Evolutionary conservation across 2,113 vertebrate genomes (phyloP).

Genomic region (Dicaeum eximium): DNA sequence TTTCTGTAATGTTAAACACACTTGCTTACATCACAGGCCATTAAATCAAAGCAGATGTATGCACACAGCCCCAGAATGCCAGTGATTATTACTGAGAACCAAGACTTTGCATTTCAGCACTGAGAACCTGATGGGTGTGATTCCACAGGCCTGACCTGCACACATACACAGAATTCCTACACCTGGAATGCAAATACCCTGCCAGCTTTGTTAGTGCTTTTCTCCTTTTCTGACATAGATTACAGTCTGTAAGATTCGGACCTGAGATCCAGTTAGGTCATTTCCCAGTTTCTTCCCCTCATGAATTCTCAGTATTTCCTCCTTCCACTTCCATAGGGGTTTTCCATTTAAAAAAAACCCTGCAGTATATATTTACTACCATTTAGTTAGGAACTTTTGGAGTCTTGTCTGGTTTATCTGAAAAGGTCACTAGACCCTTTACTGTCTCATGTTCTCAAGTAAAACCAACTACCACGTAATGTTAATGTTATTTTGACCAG

Average conservation of each 20-base stretch:
- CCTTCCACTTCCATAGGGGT: background rate
- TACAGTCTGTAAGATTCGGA: constrained; percentile 29
- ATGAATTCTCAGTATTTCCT: background rate
- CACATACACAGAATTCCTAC: background rate
- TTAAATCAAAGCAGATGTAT: constrained; percentile 64
- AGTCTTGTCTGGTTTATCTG: background rate
- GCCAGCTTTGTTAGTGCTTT: background rate
- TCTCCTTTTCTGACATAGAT: background rate
- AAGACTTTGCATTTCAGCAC: background rate
- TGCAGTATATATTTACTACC: background rate
- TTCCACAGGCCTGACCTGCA: background rate
- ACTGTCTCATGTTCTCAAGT: background rate
- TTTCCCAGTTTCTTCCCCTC: constrained; percentile 7
- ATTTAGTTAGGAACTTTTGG: background rate
- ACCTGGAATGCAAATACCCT: background rate
- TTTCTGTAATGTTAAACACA: constrained; percentile 76
- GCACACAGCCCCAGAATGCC: background rate
- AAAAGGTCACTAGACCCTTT: background rate
- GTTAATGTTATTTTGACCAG: background rate
- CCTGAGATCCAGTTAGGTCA: constrained; percentile 25
- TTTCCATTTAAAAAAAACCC: background rate
- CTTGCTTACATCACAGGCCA: constrained; percentile 41
- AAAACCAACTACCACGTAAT: background rate
- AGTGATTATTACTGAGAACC: background rate
- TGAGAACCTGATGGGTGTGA: background rate